Evolutionary conservation across 2,113 vertebrate species (phyloP).

Genomic region (Rhabdomys dilectus): DNA sequence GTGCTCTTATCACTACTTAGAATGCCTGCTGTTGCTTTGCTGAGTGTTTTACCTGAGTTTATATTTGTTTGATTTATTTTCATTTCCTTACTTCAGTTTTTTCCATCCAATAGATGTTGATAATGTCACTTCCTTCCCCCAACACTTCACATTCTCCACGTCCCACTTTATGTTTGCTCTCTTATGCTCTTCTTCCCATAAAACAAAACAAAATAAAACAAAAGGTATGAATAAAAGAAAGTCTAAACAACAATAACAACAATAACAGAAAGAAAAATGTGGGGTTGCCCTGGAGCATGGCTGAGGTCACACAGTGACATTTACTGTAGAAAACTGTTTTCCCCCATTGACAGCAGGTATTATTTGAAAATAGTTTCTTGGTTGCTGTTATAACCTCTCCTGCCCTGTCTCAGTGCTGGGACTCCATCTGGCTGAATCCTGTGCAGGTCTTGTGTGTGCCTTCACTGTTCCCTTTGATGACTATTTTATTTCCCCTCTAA

Average conservation of each 20-base stretch:
- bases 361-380: not conserved
- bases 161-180: not conserved
- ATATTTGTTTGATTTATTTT: not conserved
- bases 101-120: not conserved
- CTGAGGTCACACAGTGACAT: not conserved
- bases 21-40: not conserved
- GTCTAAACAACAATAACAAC: not conserved
- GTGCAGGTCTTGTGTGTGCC: not conserved
- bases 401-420: not conserved
- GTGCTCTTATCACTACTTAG: not conserved
- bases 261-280: not conserved
- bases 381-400: not conserved
- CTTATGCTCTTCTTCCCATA: not conserved
- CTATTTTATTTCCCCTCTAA: too few species aligned
- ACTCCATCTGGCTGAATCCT: not conserved
- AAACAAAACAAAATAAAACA: not conserved
- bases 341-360: not conserved
- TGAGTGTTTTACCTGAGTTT: not conserved
- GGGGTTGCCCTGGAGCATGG: not conserved
- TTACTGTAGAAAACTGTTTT: not conserved
- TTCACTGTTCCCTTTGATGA: not conserved
- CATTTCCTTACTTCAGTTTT: not conserved
- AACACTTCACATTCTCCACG: not conserved
- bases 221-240: not conserved
- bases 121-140: not conserved